These are phyloP conservation scores for Drosophila bocki DNA, from an alignment of 1,140 invertebrate genomes.

Conservation along the genomic window DNA sequence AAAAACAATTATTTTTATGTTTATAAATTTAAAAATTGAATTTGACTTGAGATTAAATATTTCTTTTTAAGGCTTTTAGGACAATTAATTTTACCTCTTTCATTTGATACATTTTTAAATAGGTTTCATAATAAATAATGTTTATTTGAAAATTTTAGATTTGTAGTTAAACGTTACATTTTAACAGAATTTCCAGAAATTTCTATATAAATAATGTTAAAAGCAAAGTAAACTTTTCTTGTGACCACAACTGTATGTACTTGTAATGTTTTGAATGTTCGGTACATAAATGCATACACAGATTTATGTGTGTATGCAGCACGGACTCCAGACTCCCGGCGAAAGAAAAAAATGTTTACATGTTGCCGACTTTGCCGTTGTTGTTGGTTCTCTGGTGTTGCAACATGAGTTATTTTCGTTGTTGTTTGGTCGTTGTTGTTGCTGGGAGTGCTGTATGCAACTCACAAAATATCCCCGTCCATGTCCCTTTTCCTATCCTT, in stretches of 20 bases:
- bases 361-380: conserved; percentile 27
- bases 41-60: too few relatives aligned
- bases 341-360: conserved; percentile 32
- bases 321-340: conserved; percentile 15
- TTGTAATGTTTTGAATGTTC: conserved; percentile 29
- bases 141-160: background rate
- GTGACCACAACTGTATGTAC: conserved; percentile 21
- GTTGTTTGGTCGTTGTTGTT: conserved; percentile 25
- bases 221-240: background rate
- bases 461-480: conserved; percentile 20
- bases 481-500: conserved; percentile 26
- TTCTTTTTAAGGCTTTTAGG: too few relatives aligned
- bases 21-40: too few relatives aligned
- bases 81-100: too few relatives aligned
- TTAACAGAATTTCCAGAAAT: background rate
- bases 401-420: conserved; percentile 61
- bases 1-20: too few relatives aligned
- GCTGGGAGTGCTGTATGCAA: conserved; percentile 42
- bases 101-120: too few relatives aligned
- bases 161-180: background rate
- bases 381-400: conserved; percentile 30
- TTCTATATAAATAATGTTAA: background rate
- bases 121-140: too few relatives aligned
- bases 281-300: background rate
- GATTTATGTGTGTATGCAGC: conserved; percentile 9